phyloP scores from a whole-genome alignment of 2,797 vertebrate genomes.

The Zenarchopterus dispar region DNA sequence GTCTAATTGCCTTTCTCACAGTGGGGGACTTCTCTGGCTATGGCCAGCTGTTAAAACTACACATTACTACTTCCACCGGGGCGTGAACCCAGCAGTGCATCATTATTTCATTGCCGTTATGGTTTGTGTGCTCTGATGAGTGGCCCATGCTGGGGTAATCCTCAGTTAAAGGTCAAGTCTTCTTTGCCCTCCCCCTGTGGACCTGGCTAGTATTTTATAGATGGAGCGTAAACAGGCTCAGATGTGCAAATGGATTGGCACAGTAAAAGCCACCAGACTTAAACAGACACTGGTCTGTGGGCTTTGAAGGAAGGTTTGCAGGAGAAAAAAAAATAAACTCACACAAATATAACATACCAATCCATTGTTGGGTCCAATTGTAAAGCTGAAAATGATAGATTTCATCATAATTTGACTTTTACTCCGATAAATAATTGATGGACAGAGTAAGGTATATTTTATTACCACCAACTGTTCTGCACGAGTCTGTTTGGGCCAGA shows the following conservation, averaged over 20 bases:
- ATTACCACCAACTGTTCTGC: slow-evolving; percentile 22
- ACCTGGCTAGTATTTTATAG: slow-evolving; percentile 1
- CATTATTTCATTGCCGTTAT: slow-evolving; percentile 22
- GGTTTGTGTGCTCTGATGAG: slow-evolving; percentile 27
- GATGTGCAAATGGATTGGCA: background rate
- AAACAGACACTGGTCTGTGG: no score
- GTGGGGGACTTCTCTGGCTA: slow-evolving; percentile 24
- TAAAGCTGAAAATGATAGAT: no score
- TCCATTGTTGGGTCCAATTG: no score
- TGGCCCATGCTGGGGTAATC: slow-evolving; percentile 36
- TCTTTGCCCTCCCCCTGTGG: slow-evolving; percentile 6
- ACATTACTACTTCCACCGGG: slow-evolving; percentile 41
- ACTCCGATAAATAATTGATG: slow-evolving; percentile 15
- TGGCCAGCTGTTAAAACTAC: slow-evolving; percentile 35
- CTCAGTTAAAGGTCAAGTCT: slow-evolving; percentile 49
- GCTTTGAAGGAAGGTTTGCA: background rate
- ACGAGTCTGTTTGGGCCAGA: slow-evolving; percentile 46
- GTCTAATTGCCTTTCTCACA: slow-evolving; percentile 59
- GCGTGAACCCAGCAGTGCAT: slow-evolving; percentile 9
- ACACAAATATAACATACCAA: background rate
- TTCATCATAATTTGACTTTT: background rate
- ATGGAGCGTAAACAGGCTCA: background rate
- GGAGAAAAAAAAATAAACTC: background rate
- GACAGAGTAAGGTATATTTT: slow-evolving; percentile 20
- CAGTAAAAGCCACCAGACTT: background rate